Conservation (phyloP, 2,797 vertebrate genomes). For the Xiphorhynchus erythropygius region DNA sequence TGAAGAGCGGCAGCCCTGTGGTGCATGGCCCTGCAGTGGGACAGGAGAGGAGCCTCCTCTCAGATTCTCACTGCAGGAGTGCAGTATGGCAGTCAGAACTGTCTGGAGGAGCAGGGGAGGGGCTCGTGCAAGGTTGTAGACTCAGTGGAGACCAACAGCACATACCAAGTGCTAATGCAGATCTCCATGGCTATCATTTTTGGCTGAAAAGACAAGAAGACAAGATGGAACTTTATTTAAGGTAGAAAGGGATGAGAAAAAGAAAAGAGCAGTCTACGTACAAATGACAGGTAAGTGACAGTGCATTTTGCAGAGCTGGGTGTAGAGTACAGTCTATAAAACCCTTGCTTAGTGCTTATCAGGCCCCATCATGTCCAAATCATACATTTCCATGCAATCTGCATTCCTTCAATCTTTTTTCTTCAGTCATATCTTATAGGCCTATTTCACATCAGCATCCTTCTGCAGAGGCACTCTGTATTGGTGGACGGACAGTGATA, state of each 20-base stretch:
- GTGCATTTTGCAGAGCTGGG: not conserved
- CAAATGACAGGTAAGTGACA: rapidly evolving
- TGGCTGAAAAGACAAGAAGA: not conserved
- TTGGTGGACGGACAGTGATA: not conserved
- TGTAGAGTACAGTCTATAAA: not conserved
- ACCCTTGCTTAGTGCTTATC: not conserved
- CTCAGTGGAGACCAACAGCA: not conserved
- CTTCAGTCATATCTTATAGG: not conserved
- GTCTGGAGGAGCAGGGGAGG: not conserved
- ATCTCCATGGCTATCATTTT: not conserved
- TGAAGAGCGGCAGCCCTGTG: not conserved
- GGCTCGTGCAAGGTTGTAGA: rapidly evolving
- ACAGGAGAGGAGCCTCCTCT: not conserved
- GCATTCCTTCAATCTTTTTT: not conserved
- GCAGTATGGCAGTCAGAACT: not conserved
- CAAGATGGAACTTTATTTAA: not conserved
- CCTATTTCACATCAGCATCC: not conserved
- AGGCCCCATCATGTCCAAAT: not conserved
- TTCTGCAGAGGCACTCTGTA: not conserved
- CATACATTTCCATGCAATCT: not conserved
- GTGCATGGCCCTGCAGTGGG: too few relatives aligned
- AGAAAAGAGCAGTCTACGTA: not conserved
- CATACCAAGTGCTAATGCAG: rapidly evolving
- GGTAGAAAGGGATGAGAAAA: not conserved
- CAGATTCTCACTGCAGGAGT: not conserved